Base-by-base conservation (phyloP, 2,888 invertebrate genomes). In the Ormyrus rosae region DNA sequence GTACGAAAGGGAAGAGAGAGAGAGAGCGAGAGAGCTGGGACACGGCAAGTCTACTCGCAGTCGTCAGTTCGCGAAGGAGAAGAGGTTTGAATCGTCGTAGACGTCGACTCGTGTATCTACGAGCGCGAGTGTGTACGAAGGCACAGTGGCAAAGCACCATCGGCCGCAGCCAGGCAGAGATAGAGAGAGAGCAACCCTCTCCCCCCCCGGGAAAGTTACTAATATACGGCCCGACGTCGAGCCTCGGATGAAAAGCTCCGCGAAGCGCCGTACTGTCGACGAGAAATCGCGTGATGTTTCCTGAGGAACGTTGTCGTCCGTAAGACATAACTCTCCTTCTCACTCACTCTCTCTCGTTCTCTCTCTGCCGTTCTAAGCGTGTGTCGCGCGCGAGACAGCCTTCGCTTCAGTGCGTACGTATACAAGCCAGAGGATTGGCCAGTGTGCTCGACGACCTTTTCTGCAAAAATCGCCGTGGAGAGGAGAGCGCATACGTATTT, bases 11-110 rank as follows among this genome's bases (percentile, higher is more conserved):
- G 19, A 19, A 19, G 19, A 19, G 19, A 19, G 19, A 1, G 2
- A 34, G 34, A 34, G 34, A 34, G 13, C 13, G 34, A 34, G 34
- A 34, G 4, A 34, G 34, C 34, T 34, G 34, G 2, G 11, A 8
- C 46, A 19, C 10, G 4, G n/a, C 19, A 19, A 34, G 50, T 19
- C 63, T 34, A 34, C 34, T 34, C 34, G 34, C 34, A 56, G 50
- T 61, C 67, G 68, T 48, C 63, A 48, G 68, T 67, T 56, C 11
- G 68, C 73, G 61, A 68, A 73, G 72, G 34, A 19, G 72, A 53
- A 48, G 72, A 63, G 73, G 56, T 78, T 78, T 71, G 71, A 65
- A 71, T 67, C 65, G 78, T 34, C 50, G 64, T 73, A 61, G 48
- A 48, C 55, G 11, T 58, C 19, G 51, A 19, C 34, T 51, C 8